phyloP scores from a whole-genome alignment of 2,888 invertebrate genomes.

The Congeria kusceri region DNA sequence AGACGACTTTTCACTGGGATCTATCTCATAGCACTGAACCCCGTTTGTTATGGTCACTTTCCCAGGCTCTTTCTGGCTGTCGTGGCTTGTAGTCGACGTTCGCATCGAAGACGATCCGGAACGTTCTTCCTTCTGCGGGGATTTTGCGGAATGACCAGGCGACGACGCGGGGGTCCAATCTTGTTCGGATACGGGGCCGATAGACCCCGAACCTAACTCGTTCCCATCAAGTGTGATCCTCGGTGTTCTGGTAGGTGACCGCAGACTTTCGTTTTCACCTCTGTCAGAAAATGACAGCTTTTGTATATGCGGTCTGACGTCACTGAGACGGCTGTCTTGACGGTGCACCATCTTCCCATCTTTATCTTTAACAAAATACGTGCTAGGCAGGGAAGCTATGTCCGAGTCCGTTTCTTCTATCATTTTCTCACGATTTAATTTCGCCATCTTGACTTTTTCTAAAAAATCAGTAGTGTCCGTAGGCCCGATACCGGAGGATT shows the following conservation, averaged over 20 bases:
- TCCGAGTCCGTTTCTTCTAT: conserved; percentile 82
- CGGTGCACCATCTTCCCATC: conserved; percentile 49
- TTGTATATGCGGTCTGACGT: conserved; percentile 49
- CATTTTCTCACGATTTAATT: conserved; percentile 76
- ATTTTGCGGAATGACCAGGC: conserved; percentile 43
- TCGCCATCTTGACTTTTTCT: conserved; percentile 80
- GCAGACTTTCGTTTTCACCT: conserved; percentile 63
- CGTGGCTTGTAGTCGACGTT: conserved; percentile 31
- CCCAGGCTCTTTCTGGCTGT: conserved; percentile 30
- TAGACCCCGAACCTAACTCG: conserved; percentile 29
- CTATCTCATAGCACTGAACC: conserved; percentile 66
- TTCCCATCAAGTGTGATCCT: conserved; percentile 63
- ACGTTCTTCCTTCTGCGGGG: conserved; percentile 37
- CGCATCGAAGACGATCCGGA: conserved; percentile 42
- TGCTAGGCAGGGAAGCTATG: conserved; percentile 77
- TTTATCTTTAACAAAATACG: conserved; percentile 76
- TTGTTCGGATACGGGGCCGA: conserved; percentile 24
- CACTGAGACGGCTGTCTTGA: conserved; percentile 61
- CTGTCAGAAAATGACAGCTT: conserved; percentile 76
- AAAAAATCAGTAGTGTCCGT: conserved; percentile 73
- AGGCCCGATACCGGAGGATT: conserved; percentile 65
- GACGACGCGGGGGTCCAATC: conserved; percentile 43
- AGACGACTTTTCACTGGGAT: conserved; percentile 55
- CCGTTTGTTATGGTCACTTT: conserved; percentile 51
- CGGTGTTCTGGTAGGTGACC: conserved; percentile 60